Base-by-base conservation (phyloP, 1,140 invertebrate species). In the Platyscapa corneri region DNA sequence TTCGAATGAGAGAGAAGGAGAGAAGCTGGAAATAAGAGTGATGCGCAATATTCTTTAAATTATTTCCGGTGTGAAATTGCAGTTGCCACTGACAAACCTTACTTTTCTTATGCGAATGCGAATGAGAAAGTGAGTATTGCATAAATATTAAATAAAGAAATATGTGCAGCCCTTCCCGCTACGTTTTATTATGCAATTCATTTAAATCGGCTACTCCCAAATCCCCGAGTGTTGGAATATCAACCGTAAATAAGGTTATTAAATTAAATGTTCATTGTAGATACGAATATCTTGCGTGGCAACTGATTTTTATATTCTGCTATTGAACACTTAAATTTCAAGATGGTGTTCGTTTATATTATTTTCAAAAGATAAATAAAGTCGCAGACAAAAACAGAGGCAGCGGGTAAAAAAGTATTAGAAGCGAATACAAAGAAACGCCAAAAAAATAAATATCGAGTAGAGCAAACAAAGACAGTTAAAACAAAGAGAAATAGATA, bases 401-500 rank as follows among this genome's bases (percentile, higher is more conserved):
- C 14, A 39, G 64, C 30, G 10, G 34, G 64, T 60, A 39, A 60
- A 78, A 80, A 80, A 37, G 60, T 18, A 67, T 30, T 67, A 67
- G 23, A 79, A 32, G 8, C 46, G 23, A 74, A 82, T 42, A 82
- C 46, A 82, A 46, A 27, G 53, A 53, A 81, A 67, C 3, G 27
- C 77, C 3, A 27, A 46, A 74, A 81, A 65, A 80, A 84, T 60
- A 64, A 79, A 85, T 80, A 75, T 23, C 65, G 10, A 42, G 27
- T 39, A 14, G 6, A 10, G 30, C 37, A 72, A 85, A 85, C 49
- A 74, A 65, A 80, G 77, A 39, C 10, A 72, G 46, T 39, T 74
- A 34, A 84, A 85, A 85, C 34, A 46, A 16, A 27, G 30, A 84
- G 75, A 84, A 37, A 72, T n/a, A 72, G 37, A 79, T 70, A 78